phyloP scores from a whole-genome alignment of 2,888 invertebrate species.

The Bellardia bayeri region DNA sequence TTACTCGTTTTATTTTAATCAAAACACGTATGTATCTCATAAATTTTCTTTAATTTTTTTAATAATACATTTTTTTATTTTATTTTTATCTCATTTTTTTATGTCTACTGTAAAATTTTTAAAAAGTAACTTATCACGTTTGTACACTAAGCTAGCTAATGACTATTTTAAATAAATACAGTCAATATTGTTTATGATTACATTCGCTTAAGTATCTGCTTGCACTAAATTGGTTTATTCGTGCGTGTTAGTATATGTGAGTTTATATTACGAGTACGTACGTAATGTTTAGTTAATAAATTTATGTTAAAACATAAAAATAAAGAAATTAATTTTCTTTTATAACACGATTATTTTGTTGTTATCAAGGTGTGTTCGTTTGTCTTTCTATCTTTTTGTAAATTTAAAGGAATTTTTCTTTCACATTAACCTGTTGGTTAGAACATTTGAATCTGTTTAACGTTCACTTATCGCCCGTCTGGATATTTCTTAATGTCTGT shows the following conservation, averaged over 20 bases:
- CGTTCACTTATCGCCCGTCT: slow-evolving; percentile 28
- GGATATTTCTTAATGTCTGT: slow-evolving; percentile 6
- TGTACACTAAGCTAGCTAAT: too few relatives aligned
- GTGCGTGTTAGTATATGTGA: slow-evolving; percentile 24
- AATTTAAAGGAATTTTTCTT: slow-evolving; percentile 57
- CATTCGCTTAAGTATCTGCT: slow-evolving; percentile 10
- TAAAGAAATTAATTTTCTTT: slow-evolving; percentile 70
- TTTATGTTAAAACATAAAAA: slow-evolving; percentile 70
- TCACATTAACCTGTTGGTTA: slow-evolving; percentile 68
- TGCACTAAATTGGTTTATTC: neutral
- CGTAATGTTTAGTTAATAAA: slow-evolving; percentile 65
- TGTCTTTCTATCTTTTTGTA: neutral
- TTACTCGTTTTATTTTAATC: too few relatives aligned
- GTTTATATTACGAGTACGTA: neutral
- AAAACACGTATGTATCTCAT: too few relatives aligned
- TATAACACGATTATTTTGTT: slow-evolving; percentile 61
- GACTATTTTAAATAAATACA: neutral
- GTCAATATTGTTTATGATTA: neutral
- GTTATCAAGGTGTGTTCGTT: slow-evolving; percentile 32
- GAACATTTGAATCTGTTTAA: slow-evolving; percentile 11
- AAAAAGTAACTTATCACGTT: too few relatives aligned
- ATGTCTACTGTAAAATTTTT: too few relatives aligned
- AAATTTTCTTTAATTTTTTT: too few relatives aligned
- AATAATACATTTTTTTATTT: too few relatives aligned
- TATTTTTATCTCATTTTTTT: too few relatives aligned